Conservation (phyloP, 2,797 vertebrate species). For the Choloepus didactylus region DNA sequence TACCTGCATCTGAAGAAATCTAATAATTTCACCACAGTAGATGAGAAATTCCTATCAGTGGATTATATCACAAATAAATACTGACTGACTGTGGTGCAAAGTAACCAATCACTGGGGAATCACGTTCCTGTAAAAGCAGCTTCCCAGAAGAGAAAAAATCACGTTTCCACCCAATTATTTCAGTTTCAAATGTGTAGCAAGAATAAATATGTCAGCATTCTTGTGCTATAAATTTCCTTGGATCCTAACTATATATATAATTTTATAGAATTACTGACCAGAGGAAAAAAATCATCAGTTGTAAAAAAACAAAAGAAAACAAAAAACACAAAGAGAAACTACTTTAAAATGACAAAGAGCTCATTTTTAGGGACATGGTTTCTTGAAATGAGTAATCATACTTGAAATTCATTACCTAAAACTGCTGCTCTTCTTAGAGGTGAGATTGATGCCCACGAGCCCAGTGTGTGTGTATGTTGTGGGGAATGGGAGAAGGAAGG, state of each 20-base stretch:
- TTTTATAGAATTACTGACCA: slow-evolving; percentile 65
- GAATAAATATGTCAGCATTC: slow-evolving; percentile 57
- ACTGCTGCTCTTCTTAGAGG: slow-evolving; percentile 78
- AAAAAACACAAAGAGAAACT: no score
- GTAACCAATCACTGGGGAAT: background rate
- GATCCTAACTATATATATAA: background rate
- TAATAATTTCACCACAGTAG: background rate
- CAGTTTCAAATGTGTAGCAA: background rate
- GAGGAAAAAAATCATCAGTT: background rate
- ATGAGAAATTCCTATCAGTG: background rate
- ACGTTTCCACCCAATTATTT: slow-evolving; percentile 11
- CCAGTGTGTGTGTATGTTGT: background rate
- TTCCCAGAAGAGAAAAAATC: slow-evolving; percentile 14
- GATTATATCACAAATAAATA: background rate
- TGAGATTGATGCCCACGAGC: slow-evolving; percentile 75
- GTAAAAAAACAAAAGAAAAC: background rate
- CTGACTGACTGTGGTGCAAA: background rate
- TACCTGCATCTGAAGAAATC: background rate
- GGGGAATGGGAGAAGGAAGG: slow-evolving; percentile 21
- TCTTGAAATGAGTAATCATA: slow-evolving; percentile 79
- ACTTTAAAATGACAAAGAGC: slow-evolving; percentile 63
- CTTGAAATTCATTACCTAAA: slow-evolving; percentile 83
- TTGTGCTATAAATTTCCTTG: background rate
- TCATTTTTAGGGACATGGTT: slow-evolving; percentile 73
- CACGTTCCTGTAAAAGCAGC: background rate